Base-by-base conservation (phyloP, 1,140 invertebrate species). In the Cherax quadricarinatus region DNA sequence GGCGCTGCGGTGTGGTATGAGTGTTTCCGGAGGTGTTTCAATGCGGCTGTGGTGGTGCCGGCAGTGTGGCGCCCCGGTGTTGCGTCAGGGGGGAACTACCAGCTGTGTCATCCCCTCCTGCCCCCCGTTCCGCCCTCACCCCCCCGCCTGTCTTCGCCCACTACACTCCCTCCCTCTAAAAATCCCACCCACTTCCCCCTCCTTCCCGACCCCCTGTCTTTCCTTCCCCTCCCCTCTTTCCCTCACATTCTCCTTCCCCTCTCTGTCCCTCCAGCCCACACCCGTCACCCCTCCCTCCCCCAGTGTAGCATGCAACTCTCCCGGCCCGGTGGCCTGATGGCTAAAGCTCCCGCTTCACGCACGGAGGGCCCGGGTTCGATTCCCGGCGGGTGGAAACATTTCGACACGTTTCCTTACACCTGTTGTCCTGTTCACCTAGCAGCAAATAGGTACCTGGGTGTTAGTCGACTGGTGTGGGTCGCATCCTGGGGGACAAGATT, bases 41-140 rank as follows among this genome's bases (percentile, higher is more conserved):
- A 18, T 60, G 51, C n/a, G 81, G 21, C 21, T 16, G 81, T 18
- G 81, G 51, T 10, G 51, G 4, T 4, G n/a, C 60, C 60, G 87
- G 62, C 87, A 48, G 79, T 66, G 41, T 62, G 60, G 51, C 87
- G 75, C 86, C 70, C 86, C 30, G 6, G 24, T 62, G 86, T 88
- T 88, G 86, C 75, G 75, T 80, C 78, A 80, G 80, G n/a, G 53
- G 73, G 86, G 53, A 57, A 53, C 86, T 79, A 24, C 14, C 51
- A 41, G 75, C 86, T n/a, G 70, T 62, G 51, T 16, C 62, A 6
- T 14, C 53, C 6, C 12, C 53, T 14, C 53, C 53, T 14, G 7
- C 12, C 12, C 53, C 53, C 53, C 53, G 7, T 57, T 14, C 62
- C 62, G 5, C 62, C 62, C 7, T 70, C 30, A 41, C 62, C 62